Evolutionary conservation across 1,140 invertebrate genomes (phyloP).

Genomic region (Drosophila azteca): DNA sequence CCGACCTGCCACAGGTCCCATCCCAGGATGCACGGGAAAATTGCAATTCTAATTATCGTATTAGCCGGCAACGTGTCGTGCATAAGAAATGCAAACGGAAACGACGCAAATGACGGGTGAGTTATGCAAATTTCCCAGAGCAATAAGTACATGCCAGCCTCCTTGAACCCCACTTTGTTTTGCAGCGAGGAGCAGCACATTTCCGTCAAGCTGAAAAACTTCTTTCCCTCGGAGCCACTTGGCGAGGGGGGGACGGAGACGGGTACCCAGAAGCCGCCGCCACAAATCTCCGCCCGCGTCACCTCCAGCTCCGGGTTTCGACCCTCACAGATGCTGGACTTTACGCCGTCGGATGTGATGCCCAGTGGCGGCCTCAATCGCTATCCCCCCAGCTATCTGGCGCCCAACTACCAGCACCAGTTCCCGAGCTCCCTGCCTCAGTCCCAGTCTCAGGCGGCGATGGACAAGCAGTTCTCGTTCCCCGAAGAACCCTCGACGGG

Average conservation of each 20-base stretch:
- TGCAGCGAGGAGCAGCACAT: slow-evolving; percentile 40
- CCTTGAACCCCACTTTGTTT: slow-evolving; percentile 3
- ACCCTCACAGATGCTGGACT: slow-evolving; percentile 75
- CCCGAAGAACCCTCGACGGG: slow-evolving; percentile 20
- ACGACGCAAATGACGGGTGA: slow-evolving; percentile 58
- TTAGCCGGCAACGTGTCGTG: slow-evolving; percentile 78
- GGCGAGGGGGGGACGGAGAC: not conserved
- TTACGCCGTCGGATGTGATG: slow-evolving; percentile 73
- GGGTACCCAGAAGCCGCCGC: not conserved
- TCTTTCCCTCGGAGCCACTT: slow-evolving; percentile 65
- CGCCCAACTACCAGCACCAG: slow-evolving; percentile 63
- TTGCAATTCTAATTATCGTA: slow-evolving; percentile 83
- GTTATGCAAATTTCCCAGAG: slow-evolving; percentile 66
- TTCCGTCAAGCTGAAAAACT: slow-evolving; percentile 72
- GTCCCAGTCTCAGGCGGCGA: slow-evolving; percentile 20
- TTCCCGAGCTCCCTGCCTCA: slow-evolving; percentile 41
- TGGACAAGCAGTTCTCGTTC: slow-evolving; percentile 71
- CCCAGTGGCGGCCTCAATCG: slow-evolving; percentile 31
- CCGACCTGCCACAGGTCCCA: not conserved
- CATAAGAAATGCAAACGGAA: slow-evolving; percentile 69
- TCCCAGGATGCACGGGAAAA: slow-evolving; percentile 73
- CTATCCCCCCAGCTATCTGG: slow-evolving; percentile 74
- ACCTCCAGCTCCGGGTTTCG: slow-evolving; percentile 56
- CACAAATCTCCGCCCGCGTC: slow-evolving; percentile 50
- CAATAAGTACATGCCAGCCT: not conserved